These are phyloP conservation scores for Mus minutoides DNA, from an alignment of 2,797 vertebrate species.

Conservation along the genomic window DNA sequence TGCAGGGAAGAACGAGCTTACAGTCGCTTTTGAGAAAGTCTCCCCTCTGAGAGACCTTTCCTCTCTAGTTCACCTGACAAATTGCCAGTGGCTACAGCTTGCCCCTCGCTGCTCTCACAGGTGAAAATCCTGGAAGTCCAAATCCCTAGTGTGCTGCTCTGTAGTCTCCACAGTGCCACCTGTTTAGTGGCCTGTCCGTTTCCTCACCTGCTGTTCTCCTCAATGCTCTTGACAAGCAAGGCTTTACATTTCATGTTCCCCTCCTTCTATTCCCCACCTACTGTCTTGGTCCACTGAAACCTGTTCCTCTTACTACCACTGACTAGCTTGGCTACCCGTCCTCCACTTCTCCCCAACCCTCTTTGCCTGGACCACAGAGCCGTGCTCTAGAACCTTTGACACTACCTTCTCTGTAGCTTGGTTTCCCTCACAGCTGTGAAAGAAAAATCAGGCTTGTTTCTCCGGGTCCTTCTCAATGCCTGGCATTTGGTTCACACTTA, in stretches of 20 bases:
- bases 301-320: neutral
- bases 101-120: neutral
- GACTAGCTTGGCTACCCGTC: neutral
- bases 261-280: too few species aligned
- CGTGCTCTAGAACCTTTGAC: neutral
- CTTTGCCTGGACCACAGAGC: neutral
- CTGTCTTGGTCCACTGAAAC: neutral
- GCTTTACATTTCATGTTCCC: neutral
- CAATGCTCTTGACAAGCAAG: neutral
- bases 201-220: neutral
- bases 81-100: neutral
- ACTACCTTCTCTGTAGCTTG: neutral
- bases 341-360: neutral
- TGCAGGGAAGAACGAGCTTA: neutral
- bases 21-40: neutral
- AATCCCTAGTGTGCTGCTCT: neutral
- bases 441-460: neutral
- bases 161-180: neutral
- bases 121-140: neutral
- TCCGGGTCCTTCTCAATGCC: neutral
- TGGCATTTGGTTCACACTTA: neutral
- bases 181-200: neutral
- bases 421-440: neutral
- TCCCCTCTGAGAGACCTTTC: neutral
- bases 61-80: neutral